Percentiles rank a stretch among this genome's conserved stretches.
Evolutionary conservation across 2,113 vertebrate genomes (phyloP).

Genomic region (Heptranchias perlo): DNA sequence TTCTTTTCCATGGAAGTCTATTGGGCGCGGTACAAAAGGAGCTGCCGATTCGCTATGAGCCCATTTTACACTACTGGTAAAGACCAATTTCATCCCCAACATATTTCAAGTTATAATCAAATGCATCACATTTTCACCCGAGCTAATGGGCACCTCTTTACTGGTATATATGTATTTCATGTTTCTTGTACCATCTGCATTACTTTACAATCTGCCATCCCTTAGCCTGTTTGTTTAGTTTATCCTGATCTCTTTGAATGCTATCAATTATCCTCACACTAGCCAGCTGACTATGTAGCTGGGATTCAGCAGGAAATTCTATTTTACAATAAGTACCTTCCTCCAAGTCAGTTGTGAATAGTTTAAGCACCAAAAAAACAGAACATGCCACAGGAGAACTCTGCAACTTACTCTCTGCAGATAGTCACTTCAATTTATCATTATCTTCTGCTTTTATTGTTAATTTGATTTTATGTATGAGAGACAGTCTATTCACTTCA

Average conservation of each 20-base stretch:
- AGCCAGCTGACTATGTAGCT: background rate
- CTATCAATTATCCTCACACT: background rate
- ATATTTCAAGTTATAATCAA: background rate
- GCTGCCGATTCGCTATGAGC: background rate
- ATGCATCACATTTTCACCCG: background rate
- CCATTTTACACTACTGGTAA: background rate
- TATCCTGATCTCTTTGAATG: slow-evolving; percentile 6
- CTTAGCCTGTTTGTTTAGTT: background rate
- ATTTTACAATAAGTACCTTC: background rate
- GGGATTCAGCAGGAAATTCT: background rate
- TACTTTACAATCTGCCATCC: background rate
- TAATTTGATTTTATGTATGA: background rate
- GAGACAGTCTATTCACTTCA: background rate
- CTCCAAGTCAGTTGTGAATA: background rate
- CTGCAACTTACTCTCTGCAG: background rate
- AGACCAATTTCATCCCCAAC: background rate
- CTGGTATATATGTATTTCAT: background rate
- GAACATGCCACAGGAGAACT: background rate
- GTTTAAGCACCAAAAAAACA: background rate
- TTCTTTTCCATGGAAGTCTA: background rate
- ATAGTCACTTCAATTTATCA: background rate
- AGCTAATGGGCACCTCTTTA: background rate
- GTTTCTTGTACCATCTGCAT: background rate
- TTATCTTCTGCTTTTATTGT: background rate
- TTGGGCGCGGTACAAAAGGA: background rate